Conservation (phyloP, 2,888 invertebrate species). For the Ligdia adustata region DNA sequence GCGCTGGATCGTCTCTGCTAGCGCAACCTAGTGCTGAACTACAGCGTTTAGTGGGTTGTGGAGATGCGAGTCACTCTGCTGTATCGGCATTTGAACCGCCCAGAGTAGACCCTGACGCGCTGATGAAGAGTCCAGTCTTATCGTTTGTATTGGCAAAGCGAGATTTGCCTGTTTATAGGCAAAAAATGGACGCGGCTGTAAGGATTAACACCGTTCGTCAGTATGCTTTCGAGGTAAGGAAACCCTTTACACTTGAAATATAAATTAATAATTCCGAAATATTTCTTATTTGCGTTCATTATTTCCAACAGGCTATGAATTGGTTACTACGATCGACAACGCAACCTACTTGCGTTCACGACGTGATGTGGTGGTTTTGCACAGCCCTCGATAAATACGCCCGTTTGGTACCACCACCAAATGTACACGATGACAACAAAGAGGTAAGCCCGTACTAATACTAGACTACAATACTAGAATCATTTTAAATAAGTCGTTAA, state of each 20-base stretch:
- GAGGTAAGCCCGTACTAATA: no score
- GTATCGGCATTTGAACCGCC: conserved; percentile 71
- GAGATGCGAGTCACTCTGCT: conserved; percentile 48
- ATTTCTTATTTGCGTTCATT: no score
- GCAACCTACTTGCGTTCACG: conserved; percentile 95
- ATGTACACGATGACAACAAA: conserved; percentile 58
- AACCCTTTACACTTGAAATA: no score
- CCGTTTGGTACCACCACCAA: conserved; percentile 56
- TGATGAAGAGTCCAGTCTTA: conserved; percentile 93
- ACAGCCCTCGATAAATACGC: conserved; percentile 88
- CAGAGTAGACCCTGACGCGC: conserved; percentile 76
- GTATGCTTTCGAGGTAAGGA: conserved; percentile 92
- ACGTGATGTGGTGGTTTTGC: conserved; percentile 98
- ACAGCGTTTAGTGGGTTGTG: conserved; percentile 87
- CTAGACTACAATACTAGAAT: no score
- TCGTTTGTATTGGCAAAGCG: conserved; percentile 93
- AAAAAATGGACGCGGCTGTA: conserved; percentile 95
- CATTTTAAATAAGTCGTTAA: background rate
- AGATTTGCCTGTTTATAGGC: conserved; percentile 91
- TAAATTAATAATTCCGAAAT: no score
- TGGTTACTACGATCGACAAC: conserved; percentile 97
- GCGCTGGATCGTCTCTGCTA: conserved; percentile 91
- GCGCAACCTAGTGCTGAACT: conserved; percentile 96
- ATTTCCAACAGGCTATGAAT: conserved; percentile 90
- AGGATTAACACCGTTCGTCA: conserved; percentile 91